phyloP scores from a whole-genome alignment of 2,797 vertebrate genomes.

The Poeciliopsis gracilis region DNA sequence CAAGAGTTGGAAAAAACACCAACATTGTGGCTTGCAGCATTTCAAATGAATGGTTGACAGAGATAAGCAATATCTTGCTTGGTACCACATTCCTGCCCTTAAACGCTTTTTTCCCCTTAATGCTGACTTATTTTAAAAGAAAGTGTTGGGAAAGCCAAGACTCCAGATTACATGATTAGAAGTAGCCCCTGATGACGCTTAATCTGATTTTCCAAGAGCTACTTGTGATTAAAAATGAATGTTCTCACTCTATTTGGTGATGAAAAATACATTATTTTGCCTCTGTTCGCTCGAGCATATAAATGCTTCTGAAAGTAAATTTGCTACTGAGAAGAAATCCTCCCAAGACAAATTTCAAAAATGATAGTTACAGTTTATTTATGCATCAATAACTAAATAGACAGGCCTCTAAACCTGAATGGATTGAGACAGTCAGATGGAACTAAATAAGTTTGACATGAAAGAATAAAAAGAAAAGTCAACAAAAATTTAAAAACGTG shows the following conservation, averaged over 20 bases:
- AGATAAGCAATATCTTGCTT: constrained; percentile 63
- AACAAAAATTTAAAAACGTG: constrained; percentile 67
- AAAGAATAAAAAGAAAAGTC: constrained; percentile 51
- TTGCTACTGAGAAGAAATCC: constrained; percentile 45
- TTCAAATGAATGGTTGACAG: constrained; percentile 44
- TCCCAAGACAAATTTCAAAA: constrained; percentile 66
- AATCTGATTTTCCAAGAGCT: constrained; percentile 47
- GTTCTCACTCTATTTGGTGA: constrained; percentile 37
- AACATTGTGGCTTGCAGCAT: constrained; percentile 50
- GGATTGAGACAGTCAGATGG: constrained; percentile 78
- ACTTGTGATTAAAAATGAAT: constrained; percentile 46
- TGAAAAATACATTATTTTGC: constrained; percentile 46
- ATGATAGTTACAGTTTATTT: constrained; percentile 83
- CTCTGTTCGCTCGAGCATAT: constrained; percentile 36
- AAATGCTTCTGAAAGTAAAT: constrained; percentile 26
- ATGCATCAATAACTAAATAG: constrained; percentile 82
- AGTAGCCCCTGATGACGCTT: constrained; percentile 38
- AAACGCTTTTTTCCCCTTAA: constrained; percentile 15
- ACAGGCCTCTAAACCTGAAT: constrained; percentile 76
- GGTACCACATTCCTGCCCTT: constrained; percentile 35
- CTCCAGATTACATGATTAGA: constrained; percentile 48
- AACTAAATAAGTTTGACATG: constrained; percentile 70
- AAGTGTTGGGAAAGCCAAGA: constrained; percentile 46
- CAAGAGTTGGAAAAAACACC: constrained; percentile 33
- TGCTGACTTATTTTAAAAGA: constrained; percentile 45